Evolutionary conservation across 1,140 invertebrate genomes (phyloP).

Genomic region (Linepithema humile): DNA sequence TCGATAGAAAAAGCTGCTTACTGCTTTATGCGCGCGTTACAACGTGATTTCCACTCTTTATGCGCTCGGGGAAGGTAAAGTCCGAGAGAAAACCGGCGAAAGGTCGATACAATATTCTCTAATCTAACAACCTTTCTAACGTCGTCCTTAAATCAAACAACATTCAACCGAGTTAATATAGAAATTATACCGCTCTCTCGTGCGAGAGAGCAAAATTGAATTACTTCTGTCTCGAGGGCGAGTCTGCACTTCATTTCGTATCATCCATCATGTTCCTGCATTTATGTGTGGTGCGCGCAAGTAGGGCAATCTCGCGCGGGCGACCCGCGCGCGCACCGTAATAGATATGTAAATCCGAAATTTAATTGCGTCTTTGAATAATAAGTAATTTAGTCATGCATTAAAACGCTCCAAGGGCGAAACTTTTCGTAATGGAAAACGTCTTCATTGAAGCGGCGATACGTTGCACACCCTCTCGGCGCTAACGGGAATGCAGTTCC

Average conservation of each 20-base stretch:
- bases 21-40: conserved; percentile 24
- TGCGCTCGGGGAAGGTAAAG: background rate
- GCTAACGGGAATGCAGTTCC: background rate
- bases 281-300: conserved; percentile 59
- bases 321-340: conserved; percentile 16
- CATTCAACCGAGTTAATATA: conserved; percentile 18
- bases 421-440: conserved; percentile 64
- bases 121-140: background rate
- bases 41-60: conserved; percentile 1
- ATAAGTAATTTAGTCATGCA: conserved; percentile 61
- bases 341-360: conserved; percentile 70
- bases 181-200: conserved; percentile 35
- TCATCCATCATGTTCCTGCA: conserved; percentile 57
- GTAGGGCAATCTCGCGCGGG: conserved; percentile 48
- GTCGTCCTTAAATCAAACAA: background rate
- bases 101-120: background rate
- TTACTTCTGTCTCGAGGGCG: conserved; percentile 46
- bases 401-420: conserved; percentile 39
- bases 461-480: background rate
- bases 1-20: conserved; percentile 55
- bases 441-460: conserved; percentile 28
- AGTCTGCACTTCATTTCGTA: conserved; percentile 56
- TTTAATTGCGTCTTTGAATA: conserved; percentile 70
- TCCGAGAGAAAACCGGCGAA: background rate
- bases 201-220: conserved; percentile 17